Conservation (phyloP, 2,113 vertebrate species). For the Myotis davidii region DNA sequence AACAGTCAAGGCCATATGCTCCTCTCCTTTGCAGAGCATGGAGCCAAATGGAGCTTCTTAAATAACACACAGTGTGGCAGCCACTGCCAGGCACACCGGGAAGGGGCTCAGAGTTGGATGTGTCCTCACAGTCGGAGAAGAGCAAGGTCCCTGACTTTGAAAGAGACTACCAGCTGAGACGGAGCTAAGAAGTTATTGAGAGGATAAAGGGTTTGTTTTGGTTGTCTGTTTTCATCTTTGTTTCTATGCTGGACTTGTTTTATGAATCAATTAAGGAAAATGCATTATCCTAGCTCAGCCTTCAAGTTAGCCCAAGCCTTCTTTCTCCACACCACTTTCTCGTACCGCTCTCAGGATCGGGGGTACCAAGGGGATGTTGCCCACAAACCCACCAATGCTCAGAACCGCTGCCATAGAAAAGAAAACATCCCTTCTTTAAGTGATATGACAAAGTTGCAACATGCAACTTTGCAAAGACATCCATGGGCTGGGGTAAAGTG, state of each 20-base stretch:
- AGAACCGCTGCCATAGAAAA: not conserved
- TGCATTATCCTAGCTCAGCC: not conserved
- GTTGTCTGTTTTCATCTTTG: not conserved
- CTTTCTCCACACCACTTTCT: not conserved
- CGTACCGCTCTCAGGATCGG: not conserved
- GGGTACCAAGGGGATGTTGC: not conserved
- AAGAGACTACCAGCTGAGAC: not conserved
- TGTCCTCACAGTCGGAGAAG: not conserved
- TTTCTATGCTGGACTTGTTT: not conserved
- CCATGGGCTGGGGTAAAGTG: not conserved
- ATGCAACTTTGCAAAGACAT: not conserved
- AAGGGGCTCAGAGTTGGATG: not conserved
- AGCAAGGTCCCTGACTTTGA: slow-evolving; percentile 3
- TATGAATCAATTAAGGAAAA: not conserved
- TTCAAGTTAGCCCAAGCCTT: not conserved
- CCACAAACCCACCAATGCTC: not conserved
- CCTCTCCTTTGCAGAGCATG: slow-evolving; percentile 18
- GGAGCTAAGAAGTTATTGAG: not conserved
- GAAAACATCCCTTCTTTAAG: not conserved
- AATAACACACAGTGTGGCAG: slow-evolving; percentile 53
- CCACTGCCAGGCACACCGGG: not conserved
- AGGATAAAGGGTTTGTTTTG: not conserved
- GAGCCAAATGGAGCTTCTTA: slow-evolving; percentile 7
- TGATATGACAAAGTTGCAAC: not conserved
- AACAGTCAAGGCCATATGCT: slow-evolving; percentile 69